Evolutionary conservation across 2,113 vertebrate genomes (phyloP).

Genomic region (Colistium nudipinnis): DNA sequence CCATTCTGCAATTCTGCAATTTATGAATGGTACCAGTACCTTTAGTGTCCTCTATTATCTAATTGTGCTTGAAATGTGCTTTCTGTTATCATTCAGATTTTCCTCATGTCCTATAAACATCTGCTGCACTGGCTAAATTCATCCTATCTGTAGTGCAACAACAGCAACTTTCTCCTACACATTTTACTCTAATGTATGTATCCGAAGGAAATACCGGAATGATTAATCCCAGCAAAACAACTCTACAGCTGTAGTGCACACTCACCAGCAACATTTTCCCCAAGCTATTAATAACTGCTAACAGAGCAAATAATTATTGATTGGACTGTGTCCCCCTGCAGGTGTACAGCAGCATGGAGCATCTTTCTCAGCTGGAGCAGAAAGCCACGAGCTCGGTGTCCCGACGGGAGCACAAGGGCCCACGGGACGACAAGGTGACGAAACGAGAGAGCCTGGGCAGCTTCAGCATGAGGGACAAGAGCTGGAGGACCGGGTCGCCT

Average conservation of each 20-base stretch:
- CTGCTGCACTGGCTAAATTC: not conserved
- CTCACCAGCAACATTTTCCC: not conserved
- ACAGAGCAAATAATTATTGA: slow-evolving; percentile 20
- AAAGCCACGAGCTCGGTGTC: slow-evolving; percentile 83
- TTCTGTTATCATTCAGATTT: not conserved
- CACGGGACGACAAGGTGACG: slow-evolving; percentile 86
- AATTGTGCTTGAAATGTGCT: not conserved
- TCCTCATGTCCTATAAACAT: not conserved
- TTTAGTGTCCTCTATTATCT: not conserved
- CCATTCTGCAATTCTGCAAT: not conserved
- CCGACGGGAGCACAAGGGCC: slow-evolving; percentile 85
- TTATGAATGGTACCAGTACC: not conserved
- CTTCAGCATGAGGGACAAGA: slow-evolving; percentile 89
- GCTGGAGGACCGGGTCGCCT: slow-evolving; percentile 91
- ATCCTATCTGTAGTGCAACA: not conserved
- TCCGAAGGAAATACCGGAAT: not conserved
- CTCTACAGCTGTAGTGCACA: not conserved
- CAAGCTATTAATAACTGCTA: not conserved
- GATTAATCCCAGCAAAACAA: not conserved
- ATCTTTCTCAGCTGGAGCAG: slow-evolving; percentile 90
- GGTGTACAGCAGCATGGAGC: slow-evolving; percentile 96
- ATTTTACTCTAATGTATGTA: not conserved
- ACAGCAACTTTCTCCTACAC: not conserved
- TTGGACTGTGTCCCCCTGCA: slow-evolving; percentile 57
- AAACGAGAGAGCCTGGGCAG: slow-evolving; percentile 90